Percentiles rank a stretch among this genome's conserved stretches.
Evolutionary conservation across 2,888 invertebrate genomes (phyloP).

Genomic region (Aporophyla nigra): DNA sequence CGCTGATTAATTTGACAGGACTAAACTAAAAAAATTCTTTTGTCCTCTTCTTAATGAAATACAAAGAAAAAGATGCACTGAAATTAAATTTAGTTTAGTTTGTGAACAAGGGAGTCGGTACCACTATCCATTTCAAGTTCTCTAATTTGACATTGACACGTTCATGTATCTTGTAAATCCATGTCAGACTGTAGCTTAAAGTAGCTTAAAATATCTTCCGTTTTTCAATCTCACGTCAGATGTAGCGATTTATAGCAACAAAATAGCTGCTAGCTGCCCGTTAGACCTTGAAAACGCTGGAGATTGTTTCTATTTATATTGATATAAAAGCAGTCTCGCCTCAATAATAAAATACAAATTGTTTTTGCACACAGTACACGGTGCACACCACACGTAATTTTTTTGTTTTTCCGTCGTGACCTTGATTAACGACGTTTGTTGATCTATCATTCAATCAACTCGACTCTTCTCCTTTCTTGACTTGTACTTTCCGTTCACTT

Average conservation of each 20-base stretch:
- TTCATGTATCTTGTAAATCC: neutral
- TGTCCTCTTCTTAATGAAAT: too few species aligned
- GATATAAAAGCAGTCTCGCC: neutral
- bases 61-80: too few species aligned
- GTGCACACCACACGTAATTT: conserved; percentile 39
- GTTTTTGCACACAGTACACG: conserved; percentile 30
- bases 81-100: too few species aligned
- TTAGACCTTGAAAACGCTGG: neutral
- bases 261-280: neutral
- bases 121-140: too few species aligned
- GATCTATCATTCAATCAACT: conserved; percentile 31
- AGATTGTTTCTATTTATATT: neutral
- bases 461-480: neutral
- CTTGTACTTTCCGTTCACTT: conserved; percentile 2
- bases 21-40: too few species aligned
- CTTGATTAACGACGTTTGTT: conserved; percentile 41
- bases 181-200: neutral
- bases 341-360: neutral
- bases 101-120: too few species aligned
- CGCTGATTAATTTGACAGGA: too few species aligned
- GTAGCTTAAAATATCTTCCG: neutral
- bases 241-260: neutral
- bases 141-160: neutral
- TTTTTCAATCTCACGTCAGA: too few species aligned
- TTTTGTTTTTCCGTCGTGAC: conserved; percentile 14